Percentiles rank a stretch among this genome's conserved stretches.
Conservation (phyloP, 2,113 vertebrate genomes). For the Sinosuthora webbiana region DNA sequence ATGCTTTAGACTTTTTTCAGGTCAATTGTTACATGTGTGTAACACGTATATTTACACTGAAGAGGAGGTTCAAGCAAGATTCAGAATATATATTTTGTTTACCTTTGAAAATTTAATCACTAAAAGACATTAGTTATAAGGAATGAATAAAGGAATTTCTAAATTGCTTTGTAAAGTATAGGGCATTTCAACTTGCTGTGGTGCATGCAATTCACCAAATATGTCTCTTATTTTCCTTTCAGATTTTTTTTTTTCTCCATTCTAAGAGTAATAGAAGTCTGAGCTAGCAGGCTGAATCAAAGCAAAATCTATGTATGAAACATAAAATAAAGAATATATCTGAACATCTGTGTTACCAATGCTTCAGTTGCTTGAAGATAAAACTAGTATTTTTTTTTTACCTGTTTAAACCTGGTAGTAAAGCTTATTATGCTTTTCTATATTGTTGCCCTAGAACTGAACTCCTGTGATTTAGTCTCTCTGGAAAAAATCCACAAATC, state of each 20-base stretch:
- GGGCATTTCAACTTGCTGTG: not conserved
- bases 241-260: not conserved
- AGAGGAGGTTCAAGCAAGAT: not conserved
- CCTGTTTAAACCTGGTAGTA: not conserved
- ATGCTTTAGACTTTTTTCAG: not conserved
- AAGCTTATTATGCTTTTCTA: not conserved
- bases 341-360: not conserved
- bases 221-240: not conserved
- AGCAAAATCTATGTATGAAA: not conserved
- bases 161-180: not conserved
- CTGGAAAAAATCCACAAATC: not conserved
- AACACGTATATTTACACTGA: not conserved
- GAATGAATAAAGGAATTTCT: not conserved
- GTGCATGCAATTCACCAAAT: not conserved
- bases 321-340: not conserved
- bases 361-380: not conserved
- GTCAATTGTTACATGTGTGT: not conserved
- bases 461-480: not conserved
- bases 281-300: not conserved
- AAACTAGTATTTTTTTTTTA: not conserved
- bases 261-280: not conserved
- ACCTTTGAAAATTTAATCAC: not conserved
- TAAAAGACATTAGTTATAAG: not conserved
- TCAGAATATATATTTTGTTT: not conserved
- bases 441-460: not conserved